phyloP scores from a whole-genome alignment of 1,140 invertebrate genomes.

The Asbolus verrucosus region DNA sequence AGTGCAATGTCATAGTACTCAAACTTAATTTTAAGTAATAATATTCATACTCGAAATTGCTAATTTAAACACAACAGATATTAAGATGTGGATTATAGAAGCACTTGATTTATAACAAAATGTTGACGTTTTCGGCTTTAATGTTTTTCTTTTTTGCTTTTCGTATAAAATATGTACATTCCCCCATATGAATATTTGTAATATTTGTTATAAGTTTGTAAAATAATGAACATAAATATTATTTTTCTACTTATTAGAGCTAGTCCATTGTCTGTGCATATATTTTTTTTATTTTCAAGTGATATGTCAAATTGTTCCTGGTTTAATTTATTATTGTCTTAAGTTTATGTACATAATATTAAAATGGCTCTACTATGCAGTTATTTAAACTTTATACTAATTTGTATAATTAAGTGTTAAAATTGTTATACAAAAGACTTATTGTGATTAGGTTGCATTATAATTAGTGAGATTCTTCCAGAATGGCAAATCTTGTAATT shows the following conservation, averaged over 20 bases:
- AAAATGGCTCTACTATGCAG: conserved; percentile 35
- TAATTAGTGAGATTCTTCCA: conserved; percentile 32
- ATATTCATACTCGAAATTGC: conserved; percentile 2
- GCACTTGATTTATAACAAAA: conserved; percentile 6
- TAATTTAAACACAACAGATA: background rate
- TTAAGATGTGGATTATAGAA: conserved; percentile 6
- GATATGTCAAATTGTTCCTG: conserved; percentile 40
- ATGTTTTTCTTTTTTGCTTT: conserved; percentile 19
- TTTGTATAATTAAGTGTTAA: conserved; percentile 36
- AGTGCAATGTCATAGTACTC: conserved; percentile 38
- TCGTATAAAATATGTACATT: conserved; percentile 28
- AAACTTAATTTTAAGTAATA: conserved; percentile 11
- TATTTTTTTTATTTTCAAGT: conserved; percentile 39
- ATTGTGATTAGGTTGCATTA: conserved; percentile 36
- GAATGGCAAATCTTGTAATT: conserved; percentile 14
- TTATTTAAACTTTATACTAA: conserved; percentile 28
- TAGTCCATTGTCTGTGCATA: conserved; percentile 38
- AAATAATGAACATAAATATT: conserved; percentile 32
- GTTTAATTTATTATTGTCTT: conserved; percentile 40
- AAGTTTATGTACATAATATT: conserved; percentile 31
- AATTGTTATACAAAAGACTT: conserved; percentile 35
- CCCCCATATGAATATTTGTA: conserved; percentile 25
- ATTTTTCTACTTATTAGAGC: conserved; percentile 46
- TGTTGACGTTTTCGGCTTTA: conserved; percentile 24
- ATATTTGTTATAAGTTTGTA: conserved; percentile 23